phyloP scores from a whole-genome alignment of 2,888 invertebrate genomes.

The Morpho deidamia region DNA sequence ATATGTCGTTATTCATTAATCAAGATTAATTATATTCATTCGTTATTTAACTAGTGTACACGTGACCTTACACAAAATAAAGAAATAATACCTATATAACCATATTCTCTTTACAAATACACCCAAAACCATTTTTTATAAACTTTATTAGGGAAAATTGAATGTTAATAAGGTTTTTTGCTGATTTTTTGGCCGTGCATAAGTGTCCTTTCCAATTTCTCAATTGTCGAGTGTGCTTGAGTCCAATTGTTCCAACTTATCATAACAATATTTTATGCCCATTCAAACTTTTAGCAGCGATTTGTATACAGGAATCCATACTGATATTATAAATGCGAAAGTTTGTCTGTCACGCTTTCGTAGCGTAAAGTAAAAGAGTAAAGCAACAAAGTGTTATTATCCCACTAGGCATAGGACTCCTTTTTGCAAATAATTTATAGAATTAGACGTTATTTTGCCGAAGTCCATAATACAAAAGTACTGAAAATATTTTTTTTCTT shows the following conservation, averaged over 20 bases:
- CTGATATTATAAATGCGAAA: no score
- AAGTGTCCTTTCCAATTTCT: constrained; percentile 2
- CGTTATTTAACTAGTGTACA: not conserved
- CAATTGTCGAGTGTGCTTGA: constrained; percentile 4
- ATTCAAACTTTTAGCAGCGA: not conserved
- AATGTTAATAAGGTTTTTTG: constrained; percentile 10
- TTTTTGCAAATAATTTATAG: no score
- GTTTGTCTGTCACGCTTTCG: not conserved
- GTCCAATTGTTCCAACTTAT: not conserved
- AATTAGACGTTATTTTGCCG: no score
- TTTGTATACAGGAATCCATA: not conserved
- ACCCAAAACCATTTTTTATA: not conserved
- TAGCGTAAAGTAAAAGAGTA: not conserved
- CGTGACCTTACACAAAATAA: not conserved
- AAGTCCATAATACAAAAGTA: no score
- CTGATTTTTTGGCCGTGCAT: constrained; percentile 7
- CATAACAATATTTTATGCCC: constrained; percentile 3
- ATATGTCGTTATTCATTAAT: no score
- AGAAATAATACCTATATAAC: constrained; percentile 16
- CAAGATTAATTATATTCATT: no score
- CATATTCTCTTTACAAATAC: constrained; percentile 12
- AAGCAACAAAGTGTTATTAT: not conserved
- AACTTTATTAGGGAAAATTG: constrained; percentile 13
- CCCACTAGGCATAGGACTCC: no score
- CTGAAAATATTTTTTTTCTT: no score